Conservation (phyloP, 1,140 invertebrate genomes). For the Nebria ingens region DNA sequence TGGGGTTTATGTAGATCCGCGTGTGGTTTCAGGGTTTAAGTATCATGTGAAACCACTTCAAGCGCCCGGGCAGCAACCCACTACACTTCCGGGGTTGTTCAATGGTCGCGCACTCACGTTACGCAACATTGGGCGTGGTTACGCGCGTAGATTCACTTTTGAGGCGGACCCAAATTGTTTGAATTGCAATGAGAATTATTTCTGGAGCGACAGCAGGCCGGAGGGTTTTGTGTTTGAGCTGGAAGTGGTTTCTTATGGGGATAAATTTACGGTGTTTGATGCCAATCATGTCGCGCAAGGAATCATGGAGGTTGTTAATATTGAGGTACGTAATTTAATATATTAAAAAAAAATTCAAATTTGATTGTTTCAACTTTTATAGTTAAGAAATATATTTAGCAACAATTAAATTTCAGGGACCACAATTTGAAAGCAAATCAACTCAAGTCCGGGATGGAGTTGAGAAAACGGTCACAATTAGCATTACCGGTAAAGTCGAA, state of each 20-base stretch:
- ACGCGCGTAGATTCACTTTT: constrained; percentile 63
- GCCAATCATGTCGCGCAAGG: constrained; percentile 49
- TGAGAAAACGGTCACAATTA: constrained; percentile 52
- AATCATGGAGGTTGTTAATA: constrained; percentile 47
- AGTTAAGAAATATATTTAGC: no score
- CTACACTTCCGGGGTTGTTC: constrained; percentile 40
- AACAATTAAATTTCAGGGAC: constrained; percentile 31
- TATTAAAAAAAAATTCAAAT: not conserved
- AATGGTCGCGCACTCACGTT: constrained; percentile 51
- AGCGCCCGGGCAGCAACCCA: constrained; percentile 19
- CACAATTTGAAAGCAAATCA: constrained; percentile 39
- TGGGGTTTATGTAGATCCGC: constrained; percentile 60
- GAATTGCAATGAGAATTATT: constrained; percentile 60
- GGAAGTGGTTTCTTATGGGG: constrained; percentile 53
- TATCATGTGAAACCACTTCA: constrained; percentile 59
- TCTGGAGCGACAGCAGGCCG: constrained; percentile 64
- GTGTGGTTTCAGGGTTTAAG: constrained; percentile 60
- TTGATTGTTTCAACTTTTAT: no score
- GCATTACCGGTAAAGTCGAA: constrained; percentile 51
- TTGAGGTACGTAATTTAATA: constrained; percentile 36
- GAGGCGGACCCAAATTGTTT: constrained; percentile 46
- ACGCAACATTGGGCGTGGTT: constrained; percentile 59
- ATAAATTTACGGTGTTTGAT: constrained; percentile 60
- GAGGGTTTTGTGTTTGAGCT: constrained; percentile 64
- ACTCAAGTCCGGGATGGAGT: constrained; percentile 35